Conservation (phyloP, 2,888 invertebrate species). For the Cosmopolites sordidus region DNA sequence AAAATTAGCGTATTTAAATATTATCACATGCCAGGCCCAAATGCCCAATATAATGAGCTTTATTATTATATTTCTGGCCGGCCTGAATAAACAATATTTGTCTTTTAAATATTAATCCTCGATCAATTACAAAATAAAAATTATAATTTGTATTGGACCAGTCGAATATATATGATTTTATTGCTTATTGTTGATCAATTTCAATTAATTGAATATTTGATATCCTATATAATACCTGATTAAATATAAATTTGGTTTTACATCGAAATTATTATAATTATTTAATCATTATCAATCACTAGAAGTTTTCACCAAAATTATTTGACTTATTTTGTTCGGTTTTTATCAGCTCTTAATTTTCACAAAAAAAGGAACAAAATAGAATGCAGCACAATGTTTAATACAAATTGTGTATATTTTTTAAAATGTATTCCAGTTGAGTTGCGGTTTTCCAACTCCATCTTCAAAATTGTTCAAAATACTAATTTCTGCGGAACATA, state of each 20-base stretch:
- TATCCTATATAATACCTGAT: not conserved
- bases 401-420: too few relatives aligned
- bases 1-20: slow-evolving; percentile 20
- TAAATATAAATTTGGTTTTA: not conserved
- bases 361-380: too few relatives aligned
- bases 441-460: too few relatives aligned
- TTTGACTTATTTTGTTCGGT: too few relatives aligned
- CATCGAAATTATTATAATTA: not conserved
- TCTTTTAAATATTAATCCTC: slow-evolving; percentile 11
- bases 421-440: too few relatives aligned
- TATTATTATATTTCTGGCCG: slow-evolving; percentile 11
- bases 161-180: not conserved
- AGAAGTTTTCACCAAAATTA: too few relatives aligned
- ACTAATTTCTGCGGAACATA: too few relatives aligned
- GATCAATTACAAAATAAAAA: not conserved
- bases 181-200: not conserved
- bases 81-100: slow-evolving; percentile 17
- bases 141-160: not conserved
- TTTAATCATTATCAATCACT: not conserved
- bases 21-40: slow-evolving; percentile 17
- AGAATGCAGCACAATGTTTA: too few relatives aligned
- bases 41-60: slow-evolving; percentile 10
- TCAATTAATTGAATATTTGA: not conserved
- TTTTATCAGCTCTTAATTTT: too few relatives aligned
- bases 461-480: too few relatives aligned